Conservation (phyloP, 2,113 vertebrate species). For the Sterna hirundo region DNA sequence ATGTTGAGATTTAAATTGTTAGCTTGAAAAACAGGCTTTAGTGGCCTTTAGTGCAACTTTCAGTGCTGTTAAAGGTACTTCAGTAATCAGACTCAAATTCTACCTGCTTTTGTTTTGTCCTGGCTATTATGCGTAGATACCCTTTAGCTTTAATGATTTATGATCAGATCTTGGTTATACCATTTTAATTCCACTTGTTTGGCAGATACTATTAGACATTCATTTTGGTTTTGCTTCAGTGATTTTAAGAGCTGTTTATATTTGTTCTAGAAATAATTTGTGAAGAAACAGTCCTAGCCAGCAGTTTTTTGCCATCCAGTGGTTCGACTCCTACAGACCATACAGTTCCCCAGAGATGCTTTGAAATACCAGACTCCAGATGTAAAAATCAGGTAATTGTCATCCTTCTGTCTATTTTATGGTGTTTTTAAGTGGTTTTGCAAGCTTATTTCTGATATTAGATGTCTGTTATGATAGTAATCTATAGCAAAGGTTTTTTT, state of each 20-base stretch:
- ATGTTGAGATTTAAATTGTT: not conserved
- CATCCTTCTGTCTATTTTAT: not conserved
- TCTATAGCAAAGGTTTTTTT: not conserved
- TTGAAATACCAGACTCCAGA: constrained; percentile 68
- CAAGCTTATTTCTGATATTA: not conserved
- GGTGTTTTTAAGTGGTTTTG: not conserved
- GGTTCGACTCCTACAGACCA: constrained; percentile 79
- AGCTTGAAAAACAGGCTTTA: not conserved
- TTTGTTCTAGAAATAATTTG: constrained; percentile 74
- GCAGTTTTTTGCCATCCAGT: constrained; percentile 72
- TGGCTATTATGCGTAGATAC: not conserved
- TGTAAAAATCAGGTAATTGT: constrained; percentile 74
- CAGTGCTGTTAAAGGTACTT: not conserved
- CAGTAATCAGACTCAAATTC: not conserved
- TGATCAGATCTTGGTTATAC: not conserved
- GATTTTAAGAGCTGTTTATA: constrained; percentile 1
- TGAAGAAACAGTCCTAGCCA: constrained; percentile 80
- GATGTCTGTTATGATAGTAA: not conserved
- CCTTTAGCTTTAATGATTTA: not conserved
- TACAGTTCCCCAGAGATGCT: constrained; percentile 78
- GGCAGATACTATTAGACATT: not conserved
- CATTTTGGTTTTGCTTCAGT: not conserved
- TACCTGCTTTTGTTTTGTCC: not conserved
- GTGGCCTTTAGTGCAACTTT: not conserved
- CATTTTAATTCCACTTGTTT: not conserved